Evolutionary conservation across 2,113 vertebrate genomes (phyloP).

Genomic region (Eclectus roratus): DNA sequence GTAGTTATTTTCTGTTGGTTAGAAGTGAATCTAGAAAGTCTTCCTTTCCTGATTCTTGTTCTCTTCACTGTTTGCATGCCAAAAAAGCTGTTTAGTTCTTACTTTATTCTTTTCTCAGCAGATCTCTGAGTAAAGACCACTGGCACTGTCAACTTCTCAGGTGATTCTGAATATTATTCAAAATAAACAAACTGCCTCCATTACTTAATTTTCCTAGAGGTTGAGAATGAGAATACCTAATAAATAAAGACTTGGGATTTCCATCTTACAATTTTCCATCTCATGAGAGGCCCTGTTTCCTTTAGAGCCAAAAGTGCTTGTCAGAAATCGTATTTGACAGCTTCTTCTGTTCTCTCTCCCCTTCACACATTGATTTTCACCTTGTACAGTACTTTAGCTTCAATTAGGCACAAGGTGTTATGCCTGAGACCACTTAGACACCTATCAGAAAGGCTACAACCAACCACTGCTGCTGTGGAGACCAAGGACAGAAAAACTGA

Average conservation of each 20-base stretch:
- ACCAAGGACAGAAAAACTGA: neutral
- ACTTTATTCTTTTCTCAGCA: neutral
- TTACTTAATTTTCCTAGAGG: neutral
- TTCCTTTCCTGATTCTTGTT: neutral
- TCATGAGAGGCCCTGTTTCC: neutral
- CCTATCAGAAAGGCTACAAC: conserved; percentile 4
- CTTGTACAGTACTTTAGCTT: conserved; percentile 57
- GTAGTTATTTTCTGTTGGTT: neutral
- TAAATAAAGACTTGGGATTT: neutral
- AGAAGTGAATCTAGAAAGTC: neutral
- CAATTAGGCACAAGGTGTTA: conserved; percentile 51
- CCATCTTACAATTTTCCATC: neutral
- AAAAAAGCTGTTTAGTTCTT: neutral
- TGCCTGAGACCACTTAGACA: conserved; percentile 44
- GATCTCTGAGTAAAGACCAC: neutral
- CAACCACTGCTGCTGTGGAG: neutral
- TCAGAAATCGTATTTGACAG: conserved; percentile 50
- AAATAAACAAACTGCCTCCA: neutral
- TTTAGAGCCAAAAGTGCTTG: conserved; percentile 16
- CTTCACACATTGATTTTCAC: conserved; percentile 63
- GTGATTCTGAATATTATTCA: neutral
- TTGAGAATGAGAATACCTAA: neutral
- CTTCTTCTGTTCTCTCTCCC: conserved; percentile 11
- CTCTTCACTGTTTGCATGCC: neutral
- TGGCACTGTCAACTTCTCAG: neutral